A percentile compares a stretch with the other conserved stretches of the same genome.
Evolutionary conservation across 2,797 vertebrate genomes (phyloP).

Genomic region (Parotocinclus haroldoi): DNA sequence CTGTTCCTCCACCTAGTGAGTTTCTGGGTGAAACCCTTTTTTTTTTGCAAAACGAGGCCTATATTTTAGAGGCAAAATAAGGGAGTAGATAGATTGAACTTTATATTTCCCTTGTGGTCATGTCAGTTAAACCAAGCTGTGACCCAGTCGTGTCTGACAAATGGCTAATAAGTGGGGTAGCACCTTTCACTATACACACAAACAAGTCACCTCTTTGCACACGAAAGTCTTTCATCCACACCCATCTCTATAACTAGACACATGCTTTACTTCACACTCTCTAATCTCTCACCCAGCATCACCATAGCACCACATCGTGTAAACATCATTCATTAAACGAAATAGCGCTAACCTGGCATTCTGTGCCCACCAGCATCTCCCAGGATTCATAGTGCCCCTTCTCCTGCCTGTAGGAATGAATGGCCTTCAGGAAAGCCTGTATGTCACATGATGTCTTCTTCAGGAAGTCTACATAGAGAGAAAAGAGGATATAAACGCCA

Average conservation of each 20-base stretch:
- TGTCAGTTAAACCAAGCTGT: constrained; percentile 14
- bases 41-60: not conserved
- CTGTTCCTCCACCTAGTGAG: too few species aligned
- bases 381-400: constrained; percentile 83
- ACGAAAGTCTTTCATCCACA: not conserved
- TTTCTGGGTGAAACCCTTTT: too few species aligned
- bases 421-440: constrained; percentile 76
- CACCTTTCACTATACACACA: constrained; percentile 1
- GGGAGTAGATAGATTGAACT: not conserved
- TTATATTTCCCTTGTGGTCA: constrained; percentile 17
- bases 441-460: constrained; percentile 73
- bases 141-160: constrained; percentile 1
- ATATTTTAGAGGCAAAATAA: not conserved
- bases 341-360: constrained; percentile 74
- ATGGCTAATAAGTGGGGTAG: too few species aligned
- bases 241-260: not conserved
- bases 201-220: too few species aligned
- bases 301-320: not conserved
- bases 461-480: constrained; percentile 33
- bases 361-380: constrained; percentile 80
- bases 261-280: not conserved
- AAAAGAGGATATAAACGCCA: not conserved
- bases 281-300: not conserved
- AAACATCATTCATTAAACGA: too few species aligned
- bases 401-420: constrained; percentile 84